A percentile compares a stretch with the other conserved stretches of the same genome.
These are phyloP conservation scores for Thumatha senex DNA, from an alignment of 2,888 invertebrate genomes.

Conservation along the genomic window DNA sequence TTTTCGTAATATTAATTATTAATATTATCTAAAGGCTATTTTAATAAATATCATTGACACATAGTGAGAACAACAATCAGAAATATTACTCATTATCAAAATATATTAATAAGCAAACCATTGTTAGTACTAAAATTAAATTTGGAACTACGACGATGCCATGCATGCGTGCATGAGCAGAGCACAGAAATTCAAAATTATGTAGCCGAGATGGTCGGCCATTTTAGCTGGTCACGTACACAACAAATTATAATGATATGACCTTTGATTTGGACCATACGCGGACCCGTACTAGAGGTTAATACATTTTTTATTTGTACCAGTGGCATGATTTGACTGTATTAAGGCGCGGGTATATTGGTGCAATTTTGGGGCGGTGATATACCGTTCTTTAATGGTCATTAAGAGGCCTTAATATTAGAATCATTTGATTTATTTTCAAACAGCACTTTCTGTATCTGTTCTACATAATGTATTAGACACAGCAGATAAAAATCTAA, in stretches of 20 bases:
- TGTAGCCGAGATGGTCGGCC: constrained; percentile 55
- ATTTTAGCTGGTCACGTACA: constrained; percentile 73
- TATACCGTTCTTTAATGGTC: constrained; percentile 8
- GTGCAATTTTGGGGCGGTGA: constrained; percentile 1
- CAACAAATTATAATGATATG: constrained; percentile 74
- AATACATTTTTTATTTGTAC: constrained; percentile 70
- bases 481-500: no score
- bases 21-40: not conserved
- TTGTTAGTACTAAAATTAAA: constrained; percentile 29
- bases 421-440: not conserved
- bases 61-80: not conserved
- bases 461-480: not conserved
- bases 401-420: not conserved
- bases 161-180: constrained; percentile 71
- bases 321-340: constrained; percentile 61
- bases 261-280: constrained; percentile 72
- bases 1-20: no score
- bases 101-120: not conserved
- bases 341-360: constrained; percentile 33
- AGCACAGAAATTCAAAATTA: constrained; percentile 79
- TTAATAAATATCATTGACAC: not conserved
- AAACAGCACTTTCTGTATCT: not conserved
- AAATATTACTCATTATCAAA: not conserved
- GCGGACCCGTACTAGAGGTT: constrained; percentile 61
- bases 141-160: constrained; percentile 41